Conservation (phyloP, 2,888 invertebrate species). For the Trisateles emortualis region DNA sequence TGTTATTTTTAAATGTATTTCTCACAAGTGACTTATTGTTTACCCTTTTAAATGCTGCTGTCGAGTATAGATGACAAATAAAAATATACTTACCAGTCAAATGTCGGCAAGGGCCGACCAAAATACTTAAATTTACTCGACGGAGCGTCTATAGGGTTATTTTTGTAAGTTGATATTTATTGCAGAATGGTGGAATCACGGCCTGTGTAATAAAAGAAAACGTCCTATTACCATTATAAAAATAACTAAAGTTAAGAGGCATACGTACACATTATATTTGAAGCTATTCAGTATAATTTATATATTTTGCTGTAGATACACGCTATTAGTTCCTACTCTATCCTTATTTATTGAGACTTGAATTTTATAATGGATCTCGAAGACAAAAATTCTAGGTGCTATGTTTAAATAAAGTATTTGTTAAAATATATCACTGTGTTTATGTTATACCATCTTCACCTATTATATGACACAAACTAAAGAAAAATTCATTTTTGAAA, state of each 20-base stretch:
- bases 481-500: too few species aligned
- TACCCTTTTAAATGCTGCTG: too few species aligned
- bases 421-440: conserved; percentile 52
- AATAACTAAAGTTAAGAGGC: background rate
- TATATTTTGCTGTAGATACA: conserved; percentile 43
- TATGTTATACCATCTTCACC: conserved; percentile 17
- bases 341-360: conserved; percentile 53
- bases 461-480: too few species aligned
- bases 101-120: too few species aligned
- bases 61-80: too few species aligned
- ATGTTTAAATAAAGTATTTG: conserved; percentile 75
- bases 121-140: too few species aligned
- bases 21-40: too few species aligned
- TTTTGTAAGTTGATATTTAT: too few species aligned
- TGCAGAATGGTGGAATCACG: too few species aligned
- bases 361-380: conserved; percentile 72
- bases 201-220: background rate
- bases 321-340: conserved; percentile 55
- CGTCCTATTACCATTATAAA: conserved; percentile 3
- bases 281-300: background rate
- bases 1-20: too few species aligned
- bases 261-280: background rate
- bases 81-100: too few species aligned
- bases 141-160: too few species aligned
- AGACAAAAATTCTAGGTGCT: conserved; percentile 81